These are phyloP conservation scores for Mugil cephalus DNA, from an alignment of 2,113 vertebrate genomes.

Conservation along the genomic window DNA sequence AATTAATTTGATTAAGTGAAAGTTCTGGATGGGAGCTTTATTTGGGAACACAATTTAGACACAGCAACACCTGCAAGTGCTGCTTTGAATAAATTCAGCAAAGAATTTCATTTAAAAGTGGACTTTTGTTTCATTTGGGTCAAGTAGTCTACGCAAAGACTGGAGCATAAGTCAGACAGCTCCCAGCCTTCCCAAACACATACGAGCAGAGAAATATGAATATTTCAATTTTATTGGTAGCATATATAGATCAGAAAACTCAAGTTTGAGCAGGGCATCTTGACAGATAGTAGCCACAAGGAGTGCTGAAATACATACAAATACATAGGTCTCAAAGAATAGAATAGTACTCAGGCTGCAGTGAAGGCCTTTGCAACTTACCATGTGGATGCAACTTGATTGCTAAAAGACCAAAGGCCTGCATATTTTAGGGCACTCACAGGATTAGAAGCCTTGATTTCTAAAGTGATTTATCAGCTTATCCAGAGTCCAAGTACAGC, in stretches of 20 bases:
- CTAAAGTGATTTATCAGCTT: background rate
- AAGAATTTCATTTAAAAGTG: background rate
- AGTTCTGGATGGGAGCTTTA: constrained; percentile 3
- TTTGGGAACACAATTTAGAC: background rate
- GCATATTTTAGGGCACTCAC: background rate
- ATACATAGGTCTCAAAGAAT: background rate
- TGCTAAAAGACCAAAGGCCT: background rate
- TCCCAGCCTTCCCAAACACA: background rate
- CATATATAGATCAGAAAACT: constrained; percentile 18
- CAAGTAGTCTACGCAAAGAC: too few species aligned
- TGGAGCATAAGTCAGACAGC: background rate
- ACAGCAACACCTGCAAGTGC: background rate
- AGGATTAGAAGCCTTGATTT: background rate
- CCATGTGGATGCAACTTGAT: constrained; percentile 7
- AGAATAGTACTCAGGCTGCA: background rate
- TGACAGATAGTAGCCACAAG: constrained; percentile 8
- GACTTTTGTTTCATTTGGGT: background rate
- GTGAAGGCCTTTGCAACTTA: background rate
- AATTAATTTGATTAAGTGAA: background rate
- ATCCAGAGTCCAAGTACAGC: background rate
- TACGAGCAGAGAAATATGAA: constrained; percentile 8
- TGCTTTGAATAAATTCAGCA: constrained; percentile 13
- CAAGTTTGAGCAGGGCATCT: constrained; percentile 17
- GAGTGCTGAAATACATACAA: constrained; percentile 18
- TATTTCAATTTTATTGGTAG: constrained; percentile 13